Evolutionary conservation across 2,113 vertebrate species (phyloP).

Genomic region (Forbesichthys agassizii): DNA sequence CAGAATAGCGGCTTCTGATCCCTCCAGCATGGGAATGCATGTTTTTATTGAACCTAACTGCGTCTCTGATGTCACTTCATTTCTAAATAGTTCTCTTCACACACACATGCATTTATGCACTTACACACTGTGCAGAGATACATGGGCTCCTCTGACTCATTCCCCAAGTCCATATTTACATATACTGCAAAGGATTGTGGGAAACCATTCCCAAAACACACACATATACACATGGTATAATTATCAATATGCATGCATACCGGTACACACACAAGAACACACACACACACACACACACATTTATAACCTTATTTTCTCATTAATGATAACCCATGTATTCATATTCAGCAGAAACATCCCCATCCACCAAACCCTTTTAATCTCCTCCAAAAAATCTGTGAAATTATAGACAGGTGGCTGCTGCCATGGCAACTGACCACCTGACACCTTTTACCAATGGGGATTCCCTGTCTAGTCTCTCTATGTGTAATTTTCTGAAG

Average conservation of each 20-base stretch:
- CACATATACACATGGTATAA: neutral
- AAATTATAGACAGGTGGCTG: too few species aligned
- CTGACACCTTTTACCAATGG: too few species aligned
- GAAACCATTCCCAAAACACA: constrained; percentile 15
- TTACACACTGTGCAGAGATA: neutral
- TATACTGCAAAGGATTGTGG: constrained; percentile 31
- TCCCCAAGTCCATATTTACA: constrained; percentile 34
- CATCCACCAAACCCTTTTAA: neutral
- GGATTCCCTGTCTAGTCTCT: neutral
- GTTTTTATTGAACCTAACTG: too few species aligned
- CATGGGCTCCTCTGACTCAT: constrained; percentile 54
- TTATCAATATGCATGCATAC: constrained; percentile 7
- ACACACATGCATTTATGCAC: neutral
- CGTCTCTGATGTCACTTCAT: neutral
- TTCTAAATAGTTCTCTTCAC: constrained; percentile 16
- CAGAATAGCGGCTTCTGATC: too few species aligned
- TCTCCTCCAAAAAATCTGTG: too few species aligned
- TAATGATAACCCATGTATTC: neutral
- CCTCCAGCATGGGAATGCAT: too few species aligned
- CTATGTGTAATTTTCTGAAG: neutral
- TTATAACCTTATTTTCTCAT: neutral
- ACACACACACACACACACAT: constrained; percentile 6
- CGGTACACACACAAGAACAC: neutral
- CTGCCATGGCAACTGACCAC: neutral
- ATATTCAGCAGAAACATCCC: neutral